Conservation (phyloP, 2,113 vertebrate genomes). For the Desmodus rotundus region DNA sequence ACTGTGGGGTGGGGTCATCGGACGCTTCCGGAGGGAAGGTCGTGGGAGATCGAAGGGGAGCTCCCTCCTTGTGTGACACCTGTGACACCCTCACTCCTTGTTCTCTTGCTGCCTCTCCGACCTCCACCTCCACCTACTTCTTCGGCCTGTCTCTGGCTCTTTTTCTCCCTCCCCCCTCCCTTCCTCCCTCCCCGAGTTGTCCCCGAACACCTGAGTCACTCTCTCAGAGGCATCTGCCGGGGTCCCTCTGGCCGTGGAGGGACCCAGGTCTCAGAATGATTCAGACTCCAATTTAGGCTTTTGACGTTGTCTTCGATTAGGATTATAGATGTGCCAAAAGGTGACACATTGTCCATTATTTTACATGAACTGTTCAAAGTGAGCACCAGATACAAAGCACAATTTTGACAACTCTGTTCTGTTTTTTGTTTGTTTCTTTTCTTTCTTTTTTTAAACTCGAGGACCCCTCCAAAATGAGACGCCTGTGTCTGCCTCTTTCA, state of each 20-base stretch:
- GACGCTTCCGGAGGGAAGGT: background rate
- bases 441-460: background rate
- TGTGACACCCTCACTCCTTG: too few relatives aligned
- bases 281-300: background rate
- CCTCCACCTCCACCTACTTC: too few relatives aligned
- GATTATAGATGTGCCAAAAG: background rate
- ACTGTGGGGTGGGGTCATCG: background rate
- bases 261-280: background rate
- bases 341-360: background rate
- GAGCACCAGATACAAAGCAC: background rate
- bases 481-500: background rate
- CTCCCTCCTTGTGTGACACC: background rate
- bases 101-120: background rate
- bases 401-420: background rate
- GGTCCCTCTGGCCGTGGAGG: background rate
- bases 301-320: background rate
- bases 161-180: background rate
- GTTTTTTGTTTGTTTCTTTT: too few relatives aligned
- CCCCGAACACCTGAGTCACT: fast-evolving
- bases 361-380: background rate
- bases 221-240: background rate
- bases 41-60: background rate
- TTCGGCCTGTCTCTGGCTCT: too few relatives aligned
- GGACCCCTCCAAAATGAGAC: background rate
- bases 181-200: fast-evolving